A percentile compares a stretch with the other conserved stretches of the same genome.
Conservation (phyloP, 2,797 vertebrate genomes). For the Gadopsis bispinosus region DNA sequence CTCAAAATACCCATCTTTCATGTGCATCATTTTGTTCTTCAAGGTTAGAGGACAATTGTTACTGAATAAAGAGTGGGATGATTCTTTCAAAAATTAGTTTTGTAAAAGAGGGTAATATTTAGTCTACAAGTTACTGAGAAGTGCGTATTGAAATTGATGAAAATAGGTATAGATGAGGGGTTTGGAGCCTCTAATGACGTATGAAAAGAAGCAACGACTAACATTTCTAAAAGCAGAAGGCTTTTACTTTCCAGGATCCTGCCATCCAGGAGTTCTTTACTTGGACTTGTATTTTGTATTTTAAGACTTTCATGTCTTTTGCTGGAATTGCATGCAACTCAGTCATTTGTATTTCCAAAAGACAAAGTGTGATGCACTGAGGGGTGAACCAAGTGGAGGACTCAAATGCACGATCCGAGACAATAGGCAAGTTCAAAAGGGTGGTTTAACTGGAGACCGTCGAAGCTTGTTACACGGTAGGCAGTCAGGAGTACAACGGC, state of each 20-base stretch:
- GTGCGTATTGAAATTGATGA: constrained; percentile 26
- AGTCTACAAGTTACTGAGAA: constrained; percentile 32
- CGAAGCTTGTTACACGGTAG: too few species aligned
- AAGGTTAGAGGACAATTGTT: constrained; percentile 67
- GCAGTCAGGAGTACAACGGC: too few species aligned
- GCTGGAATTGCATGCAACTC: neutral
- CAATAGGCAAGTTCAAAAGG: too few species aligned
- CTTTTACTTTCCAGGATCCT: neutral
- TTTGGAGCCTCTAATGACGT: constrained; percentile 14
- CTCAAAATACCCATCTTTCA: constrained; percentile 62
- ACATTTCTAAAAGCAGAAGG: constrained; percentile 18
- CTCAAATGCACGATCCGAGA: too few species aligned
- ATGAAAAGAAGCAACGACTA: constrained; percentile 24
- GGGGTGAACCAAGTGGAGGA: too few species aligned
- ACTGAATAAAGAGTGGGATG: constrained; percentile 47
- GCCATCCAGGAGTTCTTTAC: neutral
- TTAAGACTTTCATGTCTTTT: neutral
- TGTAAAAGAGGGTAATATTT: constrained; percentile 24
- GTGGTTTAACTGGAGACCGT: too few species aligned
- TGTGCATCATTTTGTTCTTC: constrained; percentile 66
- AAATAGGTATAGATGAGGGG: constrained; percentile 8
- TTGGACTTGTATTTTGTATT: neutral
- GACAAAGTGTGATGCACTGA: neutral
- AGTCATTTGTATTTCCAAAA: neutral
- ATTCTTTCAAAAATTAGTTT: constrained; percentile 46